A percentile compares a stretch with the other conserved stretches of the same genome.
Conservation (phyloP, 2,797 vertebrate species). For the Philypnodon macrostomus region DNA sequence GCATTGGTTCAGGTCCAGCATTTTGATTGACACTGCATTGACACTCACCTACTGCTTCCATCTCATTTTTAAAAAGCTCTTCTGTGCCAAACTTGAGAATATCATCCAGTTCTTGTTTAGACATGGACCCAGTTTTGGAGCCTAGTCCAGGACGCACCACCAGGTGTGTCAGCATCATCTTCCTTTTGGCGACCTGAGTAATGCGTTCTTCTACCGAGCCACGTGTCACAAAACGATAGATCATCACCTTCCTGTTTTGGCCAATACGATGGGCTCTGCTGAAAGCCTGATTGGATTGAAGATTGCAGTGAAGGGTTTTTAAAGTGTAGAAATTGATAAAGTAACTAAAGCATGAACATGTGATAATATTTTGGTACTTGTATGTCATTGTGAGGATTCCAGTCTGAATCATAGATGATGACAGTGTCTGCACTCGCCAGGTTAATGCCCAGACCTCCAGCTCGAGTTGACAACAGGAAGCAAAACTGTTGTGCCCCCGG, state of each 20-base stretch:
- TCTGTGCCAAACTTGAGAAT: slow-evolving; percentile 98
- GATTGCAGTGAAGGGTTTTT: not conserved
- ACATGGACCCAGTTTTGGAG: slow-evolving; percentile 98
- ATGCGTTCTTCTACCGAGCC: slow-evolving; percentile 96
- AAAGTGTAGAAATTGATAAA: not conserved
- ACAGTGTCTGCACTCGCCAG: slow-evolving; percentile 94
- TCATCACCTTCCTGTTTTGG: slow-evolving; percentile 98
- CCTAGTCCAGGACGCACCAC: slow-evolving; percentile 94
- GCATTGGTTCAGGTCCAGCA: too few relatives aligned
- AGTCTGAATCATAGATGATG: slow-evolving; percentile 97
- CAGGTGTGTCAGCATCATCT: slow-evolving; percentile 98
- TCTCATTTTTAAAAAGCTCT: slow-evolving; percentile 96
- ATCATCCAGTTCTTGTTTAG: slow-evolving; percentile 96
- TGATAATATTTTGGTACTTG: slow-evolving; percentile 74
- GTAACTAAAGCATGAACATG: not conserved
- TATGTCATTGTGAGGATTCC: slow-evolving; percentile 98
- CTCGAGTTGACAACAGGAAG: slow-evolving; percentile 93
- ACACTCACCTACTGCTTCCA: slow-evolving; percentile 84
- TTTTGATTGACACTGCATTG: too few relatives aligned
- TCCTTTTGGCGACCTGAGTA: slow-evolving; percentile 97
- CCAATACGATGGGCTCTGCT: slow-evolving; percentile 96
- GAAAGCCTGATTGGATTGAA: slow-evolving; percentile 82
- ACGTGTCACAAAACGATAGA: slow-evolving; percentile 95
- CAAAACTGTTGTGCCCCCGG: slow-evolving; percentile 97
- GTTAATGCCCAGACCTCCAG: slow-evolving; percentile 95